These are phyloP conservation scores for Astreopora myriophthalma DNA, from an alignment of 64 coral and sea anemone genomes.

Conservation along the genomic window DNA sequence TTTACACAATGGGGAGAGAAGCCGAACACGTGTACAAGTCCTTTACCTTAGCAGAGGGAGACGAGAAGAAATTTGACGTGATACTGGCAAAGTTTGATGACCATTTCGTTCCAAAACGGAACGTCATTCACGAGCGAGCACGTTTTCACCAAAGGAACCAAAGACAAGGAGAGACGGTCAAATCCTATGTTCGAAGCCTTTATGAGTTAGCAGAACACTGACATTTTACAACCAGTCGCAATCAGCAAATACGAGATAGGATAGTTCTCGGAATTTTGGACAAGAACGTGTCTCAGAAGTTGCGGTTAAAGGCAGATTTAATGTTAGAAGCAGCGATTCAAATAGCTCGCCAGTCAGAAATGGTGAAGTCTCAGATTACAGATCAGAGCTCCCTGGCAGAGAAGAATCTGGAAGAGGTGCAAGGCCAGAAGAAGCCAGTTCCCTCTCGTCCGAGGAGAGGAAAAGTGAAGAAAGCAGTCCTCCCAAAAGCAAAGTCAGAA, in stretches of 20 bases:
- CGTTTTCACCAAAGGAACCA: neutral
- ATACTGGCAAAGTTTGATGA: neutral
- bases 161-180: neutral
- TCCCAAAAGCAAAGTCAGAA: neutral
- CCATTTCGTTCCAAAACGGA: too few relatives aligned
- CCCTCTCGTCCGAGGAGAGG: neutral
- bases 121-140: neutral
- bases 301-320: slow-evolving; percentile 11
- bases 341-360: neutral
- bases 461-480: neutral
- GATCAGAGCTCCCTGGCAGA: neutral
- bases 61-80: neutral
- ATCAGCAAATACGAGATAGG: slow-evolving; percentile 41
- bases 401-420: neutral
- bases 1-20: neutral
- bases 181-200: neutral
- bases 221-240: neutral
- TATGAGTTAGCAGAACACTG: slow-evolving; percentile 32
- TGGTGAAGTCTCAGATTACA: neutral
- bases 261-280: slow-evolving; percentile 25
- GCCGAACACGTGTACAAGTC: neutral
- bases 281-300: slow-evolving; percentile 17
- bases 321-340: neutral
- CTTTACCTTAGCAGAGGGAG: neutral
- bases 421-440: neutral